A percentile compares a stretch with the other conserved stretches of the same genome.
Evolutionary conservation across 2,888 invertebrate genomes (phyloP).

Genomic region (Rhagophthalmus giganteus): DNA sequence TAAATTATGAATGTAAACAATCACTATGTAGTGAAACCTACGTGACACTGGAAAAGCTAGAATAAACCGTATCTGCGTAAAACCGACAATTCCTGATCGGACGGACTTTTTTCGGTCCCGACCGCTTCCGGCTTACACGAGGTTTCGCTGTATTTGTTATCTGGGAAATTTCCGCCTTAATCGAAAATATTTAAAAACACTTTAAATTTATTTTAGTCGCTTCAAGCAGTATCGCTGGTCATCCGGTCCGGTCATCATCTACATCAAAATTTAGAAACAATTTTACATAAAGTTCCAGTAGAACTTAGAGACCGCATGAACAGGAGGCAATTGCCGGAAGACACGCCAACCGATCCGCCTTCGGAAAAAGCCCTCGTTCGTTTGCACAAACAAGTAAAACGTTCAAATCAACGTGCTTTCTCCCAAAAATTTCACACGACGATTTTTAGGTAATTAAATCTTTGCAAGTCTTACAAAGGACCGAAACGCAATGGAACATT

Average conservation of each 20-base stretch:
- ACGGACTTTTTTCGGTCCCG: too few species aligned
- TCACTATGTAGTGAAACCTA: too few species aligned
- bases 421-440: too few species aligned
- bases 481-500: slow-evolving; percentile 91
- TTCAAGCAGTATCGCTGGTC: slow-evolving; percentile 78
- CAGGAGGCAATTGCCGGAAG: slow-evolving; percentile 63
- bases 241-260: slow-evolving; percentile 76
- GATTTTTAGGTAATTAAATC: slow-evolving; percentile 89
- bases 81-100: too few species aligned
- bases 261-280: slow-evolving; percentile 82
- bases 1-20: too few species aligned
- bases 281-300: slow-evolving; percentile 83
- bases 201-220: slow-evolving; percentile 62
- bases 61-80: too few species aligned
- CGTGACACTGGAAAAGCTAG: too few species aligned
- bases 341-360: slow-evolving; percentile 67
- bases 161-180: too few species aligned
- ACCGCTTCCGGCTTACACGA: too few species aligned
- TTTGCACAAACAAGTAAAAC: slow-evolving; percentile 89
- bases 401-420: too few species aligned
- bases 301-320: slow-evolving; percentile 76
- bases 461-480: slow-evolving; percentile 87
- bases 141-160: too few species aligned
- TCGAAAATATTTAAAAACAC: too few species aligned
- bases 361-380: slow-evolving; percentile 85